phyloP scores from a whole-genome alignment of 2,888 invertebrate genomes.

The Actias luna region DNA sequence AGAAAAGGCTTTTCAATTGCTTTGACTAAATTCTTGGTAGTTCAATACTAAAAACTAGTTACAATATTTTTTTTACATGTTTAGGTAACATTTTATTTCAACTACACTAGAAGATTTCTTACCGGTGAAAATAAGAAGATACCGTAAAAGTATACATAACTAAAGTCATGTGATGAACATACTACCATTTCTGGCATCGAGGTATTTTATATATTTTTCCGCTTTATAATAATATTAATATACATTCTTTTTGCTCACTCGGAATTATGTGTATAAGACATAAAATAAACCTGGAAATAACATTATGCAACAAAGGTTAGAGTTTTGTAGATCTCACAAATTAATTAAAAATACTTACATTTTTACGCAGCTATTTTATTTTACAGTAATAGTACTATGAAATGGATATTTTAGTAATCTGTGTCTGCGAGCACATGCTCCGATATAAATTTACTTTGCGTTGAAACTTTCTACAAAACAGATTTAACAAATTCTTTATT shows the following conservation, averaged over 20 bases:
- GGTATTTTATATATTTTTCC: too few species aligned
- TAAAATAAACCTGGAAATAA: not conserved
- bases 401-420: constrained; percentile 10
- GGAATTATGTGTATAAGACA: not conserved
- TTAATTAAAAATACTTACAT: not conserved
- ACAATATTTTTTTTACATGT: too few species aligned
- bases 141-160: not conserved
- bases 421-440: not conserved
- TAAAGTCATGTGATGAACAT: not conserved
- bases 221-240: too few species aligned
- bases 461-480: constrained; percentile 13
- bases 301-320: not conserved
- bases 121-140: not conserved
- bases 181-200: not conserved
- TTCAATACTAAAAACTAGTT: too few species aligned
- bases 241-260: not conserved
- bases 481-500: constrained; percentile 14
- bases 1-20: too few species aligned
- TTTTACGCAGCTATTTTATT: not conserved
- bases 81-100: not conserved
- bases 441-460: constrained; percentile 10
- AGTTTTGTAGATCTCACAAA: not conserved
- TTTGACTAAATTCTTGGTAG: too few species aligned
- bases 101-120: not conserved
- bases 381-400: constrained; percentile 4